These are phyloP conservation scores for Muscina levida DNA, from an alignment of 2,888 invertebrate species.

Conservation along the genomic window DNA sequence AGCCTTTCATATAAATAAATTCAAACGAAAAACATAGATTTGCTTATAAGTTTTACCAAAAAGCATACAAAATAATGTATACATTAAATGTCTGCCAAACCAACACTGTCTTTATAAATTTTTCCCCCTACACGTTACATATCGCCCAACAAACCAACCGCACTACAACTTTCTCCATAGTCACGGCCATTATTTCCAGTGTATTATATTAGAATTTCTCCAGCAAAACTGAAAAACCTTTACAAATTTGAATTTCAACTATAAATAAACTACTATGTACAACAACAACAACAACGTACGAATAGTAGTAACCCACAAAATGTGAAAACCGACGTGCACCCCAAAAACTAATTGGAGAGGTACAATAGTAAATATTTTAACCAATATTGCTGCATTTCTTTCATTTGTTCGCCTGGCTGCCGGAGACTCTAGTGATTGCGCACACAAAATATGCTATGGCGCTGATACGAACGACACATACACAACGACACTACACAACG, in stretches of 20 bases:
- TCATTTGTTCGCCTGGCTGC: conserved; percentile 34
- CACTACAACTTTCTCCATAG: too few species aligned
- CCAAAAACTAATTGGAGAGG: background rate
- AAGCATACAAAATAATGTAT: too few species aligned
- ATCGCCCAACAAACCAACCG: too few species aligned
- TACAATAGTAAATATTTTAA: conserved; percentile 30
- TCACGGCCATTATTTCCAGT: too few species aligned
- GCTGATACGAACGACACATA: too few species aligned
- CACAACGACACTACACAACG: background rate
- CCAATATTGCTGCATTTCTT: conserved; percentile 44
- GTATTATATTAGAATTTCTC: conserved; percentile 25
- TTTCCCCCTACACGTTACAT: too few species aligned
- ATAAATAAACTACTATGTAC: conserved; percentile 30
- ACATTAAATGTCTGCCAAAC: too few species aligned
- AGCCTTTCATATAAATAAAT: too few species aligned
- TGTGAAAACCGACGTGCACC: background rate
- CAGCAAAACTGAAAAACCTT: conserved; percentile 36
- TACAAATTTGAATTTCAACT: conserved; percentile 42
- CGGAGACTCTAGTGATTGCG: background rate
- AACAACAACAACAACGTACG: background rate
- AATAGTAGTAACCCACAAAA: conserved; percentile 5
- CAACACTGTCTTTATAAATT: too few species aligned
- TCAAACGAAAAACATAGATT: too few species aligned
- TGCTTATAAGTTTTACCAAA: too few species aligned
- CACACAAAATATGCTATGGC: too few species aligned